Percentiles rank a stretch among this genome's conserved stretches.
These are phyloP conservation scores for Malurus splendens DNA, from an alignment of 2,797 vertebrate species.

Conservation along the genomic window DNA sequence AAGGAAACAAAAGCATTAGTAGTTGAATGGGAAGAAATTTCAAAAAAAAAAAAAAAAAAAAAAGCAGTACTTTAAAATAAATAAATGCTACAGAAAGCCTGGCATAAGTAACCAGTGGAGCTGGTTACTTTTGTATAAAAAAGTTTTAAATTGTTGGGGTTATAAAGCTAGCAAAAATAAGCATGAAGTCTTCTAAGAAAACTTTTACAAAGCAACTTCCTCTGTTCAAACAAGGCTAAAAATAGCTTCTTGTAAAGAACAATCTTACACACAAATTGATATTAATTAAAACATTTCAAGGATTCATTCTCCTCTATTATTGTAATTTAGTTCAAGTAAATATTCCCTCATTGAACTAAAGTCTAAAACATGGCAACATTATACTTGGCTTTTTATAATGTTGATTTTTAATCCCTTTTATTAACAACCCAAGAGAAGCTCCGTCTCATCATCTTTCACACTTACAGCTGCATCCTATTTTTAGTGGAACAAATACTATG, in stretches of 20 bases:
- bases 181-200: not conserved
- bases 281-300: slow-evolving; percentile 10
- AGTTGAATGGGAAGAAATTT: not conserved
- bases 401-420: not conserved
- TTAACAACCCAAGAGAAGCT: not conserved
- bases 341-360: not conserved
- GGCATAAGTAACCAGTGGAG: not conserved
- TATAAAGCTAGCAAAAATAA: not conserved
- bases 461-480: not conserved
- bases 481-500: not conserved
- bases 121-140: not conserved
- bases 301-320: not conserved
- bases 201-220: slow-evolving; percentile 16
- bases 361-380: not conserved
- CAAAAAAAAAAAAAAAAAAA: not conserved
- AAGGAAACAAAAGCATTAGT: not conserved
- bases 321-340: not conserved
- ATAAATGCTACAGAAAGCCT: not conserved
- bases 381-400: not conserved
- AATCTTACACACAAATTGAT: not conserved
- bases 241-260: not conserved
- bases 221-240: slow-evolving; percentile 7
- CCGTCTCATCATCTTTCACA: not conserved
- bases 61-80: not conserved
- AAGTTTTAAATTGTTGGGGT: not conserved